These are phyloP conservation scores for Thymelicus sylvestris DNA, from an alignment of 2,888 invertebrate species.

Conservation along the genomic window DNA sequence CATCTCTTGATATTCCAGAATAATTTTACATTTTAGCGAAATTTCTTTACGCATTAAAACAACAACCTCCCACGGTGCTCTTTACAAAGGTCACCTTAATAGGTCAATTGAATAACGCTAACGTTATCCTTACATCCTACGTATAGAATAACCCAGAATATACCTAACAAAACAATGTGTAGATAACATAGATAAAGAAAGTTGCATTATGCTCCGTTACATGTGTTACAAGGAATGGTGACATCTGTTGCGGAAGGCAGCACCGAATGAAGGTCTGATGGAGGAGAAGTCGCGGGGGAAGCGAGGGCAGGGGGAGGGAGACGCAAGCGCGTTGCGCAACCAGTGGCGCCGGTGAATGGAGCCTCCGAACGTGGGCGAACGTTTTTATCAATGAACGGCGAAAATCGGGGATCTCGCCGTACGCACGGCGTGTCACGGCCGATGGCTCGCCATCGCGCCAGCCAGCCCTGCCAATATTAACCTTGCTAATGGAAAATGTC, in stretches of 20 bases:
- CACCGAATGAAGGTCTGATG: constrained; percentile 62
- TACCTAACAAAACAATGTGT: too few relatives aligned
- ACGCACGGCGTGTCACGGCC: constrained; percentile 80
- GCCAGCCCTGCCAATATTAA: constrained; percentile 52
- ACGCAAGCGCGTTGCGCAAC: constrained; percentile 74
- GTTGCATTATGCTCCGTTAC: neutral
- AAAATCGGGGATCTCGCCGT: constrained; percentile 65
- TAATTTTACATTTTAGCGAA: neutral
- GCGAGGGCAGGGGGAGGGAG: constrained; percentile 46
- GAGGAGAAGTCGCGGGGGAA: constrained; percentile 45
- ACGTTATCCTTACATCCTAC: too few relatives aligned
- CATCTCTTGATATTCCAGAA: constrained; percentile 1
- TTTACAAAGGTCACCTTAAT: neutral
- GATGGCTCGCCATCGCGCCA: constrained; percentile 47
- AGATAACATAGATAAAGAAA: neutral
- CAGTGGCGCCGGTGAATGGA: constrained; percentile 79
- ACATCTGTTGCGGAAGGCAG: constrained; percentile 60
- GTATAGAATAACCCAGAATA: too few relatives aligned
- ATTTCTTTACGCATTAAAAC: neutral
- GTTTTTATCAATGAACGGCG: constrained; percentile 83
- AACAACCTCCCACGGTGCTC: constrained; percentile 6
- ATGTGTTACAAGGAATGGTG: constrained; percentile 35
- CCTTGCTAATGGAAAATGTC: constrained; percentile 71
- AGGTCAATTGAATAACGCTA: neutral
- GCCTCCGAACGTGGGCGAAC: constrained; percentile 68